Evolutionary conservation across 1,140 invertebrate genomes (phyloP), one percentile per base, ranked within the genome.

Genomic region (Rhyzopertha dominica): DNA sequence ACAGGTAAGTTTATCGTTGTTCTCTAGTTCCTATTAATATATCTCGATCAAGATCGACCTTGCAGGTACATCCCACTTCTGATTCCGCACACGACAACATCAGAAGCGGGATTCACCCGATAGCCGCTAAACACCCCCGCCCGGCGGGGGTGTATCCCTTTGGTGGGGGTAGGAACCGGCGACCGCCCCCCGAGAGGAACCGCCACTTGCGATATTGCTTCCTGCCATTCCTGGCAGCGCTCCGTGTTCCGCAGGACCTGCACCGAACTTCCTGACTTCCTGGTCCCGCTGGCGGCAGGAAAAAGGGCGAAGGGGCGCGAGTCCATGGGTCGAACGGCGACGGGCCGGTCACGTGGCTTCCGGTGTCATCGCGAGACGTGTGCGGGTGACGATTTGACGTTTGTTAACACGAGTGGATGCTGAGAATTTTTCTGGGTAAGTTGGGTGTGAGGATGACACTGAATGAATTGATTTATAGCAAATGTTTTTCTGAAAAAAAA

Each of bases 131-230:
- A 54, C 56, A 54, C 36, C 56, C 53, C 55, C 20, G 25, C 37
- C 39, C 41, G 40, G 41, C 50, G 46, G 56, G 57, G 50, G 52
- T 36, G 43, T 52, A 37, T 40, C 30, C 26, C 24, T 34, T 17
- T 37, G 49, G 45, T 49, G 42, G 58, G 52, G 58, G 53, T 51
- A 57, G 55, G 47, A 49, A 52, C 50, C 40, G 41, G 50, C 48
- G 55, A 54, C 59, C 61, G 59, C 59, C 56, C 62, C 53, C 54
- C 36, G 32, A 51, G 52, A 66, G 64, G 62, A 65, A 65, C 62
- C 59, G 59, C 61, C 62, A 66, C 64, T 66, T 65, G 64, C 61
- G 61, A 66, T 66, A 66, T 66, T 64, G 64, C 60, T 66, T 66
- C 63, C 63, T 65, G 63, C 60, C 62, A 63, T 64, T 65, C 60